A percentile compares a stretch with the other conserved stretches of the same genome.
Conservation (phyloP, 1,140 invertebrate species). For the Pinna nobilis region DNA sequence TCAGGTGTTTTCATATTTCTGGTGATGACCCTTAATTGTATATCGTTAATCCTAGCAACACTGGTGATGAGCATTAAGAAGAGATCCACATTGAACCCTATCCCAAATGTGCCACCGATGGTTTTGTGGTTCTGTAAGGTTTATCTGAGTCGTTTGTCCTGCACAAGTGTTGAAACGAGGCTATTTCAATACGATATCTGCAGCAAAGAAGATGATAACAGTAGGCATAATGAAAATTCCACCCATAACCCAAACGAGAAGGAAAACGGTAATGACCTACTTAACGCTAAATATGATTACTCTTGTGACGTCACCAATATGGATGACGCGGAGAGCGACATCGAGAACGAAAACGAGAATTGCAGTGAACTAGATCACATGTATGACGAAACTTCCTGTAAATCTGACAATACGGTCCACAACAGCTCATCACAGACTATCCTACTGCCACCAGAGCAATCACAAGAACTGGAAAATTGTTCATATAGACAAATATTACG, state of each 20-base stretch:
- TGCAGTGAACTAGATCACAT: too few relatives aligned
- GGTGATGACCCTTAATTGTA: slow-evolving; percentile 71
- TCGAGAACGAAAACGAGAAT: neutral
- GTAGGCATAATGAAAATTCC: neutral
- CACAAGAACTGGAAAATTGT: too few relatives aligned
- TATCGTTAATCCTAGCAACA: slow-evolving; percentile 68
- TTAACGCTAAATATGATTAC: neutral
- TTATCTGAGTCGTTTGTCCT: slow-evolving; percentile 54
- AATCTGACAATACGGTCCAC: too few relatives aligned
- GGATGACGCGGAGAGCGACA: slow-evolving; percentile 1
- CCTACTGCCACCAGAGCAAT: too few relatives aligned
- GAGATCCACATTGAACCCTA: slow-evolving; percentile 51
- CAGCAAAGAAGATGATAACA: slow-evolving; percentile 12
- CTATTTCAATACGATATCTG: slow-evolving; percentile 9
- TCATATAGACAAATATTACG: slow-evolving; percentile 7
- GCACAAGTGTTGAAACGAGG: slow-evolving; percentile 33
- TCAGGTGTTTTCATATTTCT: slow-evolving; percentile 67
- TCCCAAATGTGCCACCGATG: slow-evolving; percentile 56
- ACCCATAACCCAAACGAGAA: neutral
- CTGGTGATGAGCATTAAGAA: slow-evolving; percentile 71
- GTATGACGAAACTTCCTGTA: too few relatives aligned
- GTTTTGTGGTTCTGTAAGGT: slow-evolving; percentile 60
- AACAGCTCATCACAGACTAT: too few relatives aligned
- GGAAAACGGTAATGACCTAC: neutral
- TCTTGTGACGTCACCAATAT: neutral